Percentiles rank a stretch among this genome's conserved stretches.
Evolutionary conservation across 2,888 invertebrate genomes (phyloP).

Genomic region (Drosophila aldrichi): DNA sequence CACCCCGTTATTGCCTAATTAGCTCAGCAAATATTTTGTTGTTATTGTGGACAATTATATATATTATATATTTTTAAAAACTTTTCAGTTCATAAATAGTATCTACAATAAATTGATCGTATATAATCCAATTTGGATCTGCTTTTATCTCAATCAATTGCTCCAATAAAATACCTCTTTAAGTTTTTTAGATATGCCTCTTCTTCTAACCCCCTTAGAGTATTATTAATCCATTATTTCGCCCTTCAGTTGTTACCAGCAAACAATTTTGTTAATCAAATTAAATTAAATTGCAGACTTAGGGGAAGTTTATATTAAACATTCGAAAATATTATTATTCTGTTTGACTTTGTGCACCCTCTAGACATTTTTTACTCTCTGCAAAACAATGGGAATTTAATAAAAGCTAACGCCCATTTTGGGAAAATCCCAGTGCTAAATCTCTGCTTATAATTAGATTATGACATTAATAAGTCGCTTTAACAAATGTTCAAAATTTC

Average conservation of each 20-base stretch:
- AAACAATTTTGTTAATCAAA: too few species aligned
- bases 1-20: conserved; percentile 68
- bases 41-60: too few species aligned
- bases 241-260: conserved; percentile 51
- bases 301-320: conserved; percentile 35
- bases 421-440: conserved; percentile 46
- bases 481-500: conserved; percentile 74
- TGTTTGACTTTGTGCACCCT: conserved; percentile 53
- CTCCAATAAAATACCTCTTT: conserved; percentile 5
- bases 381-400: conserved; percentile 47
- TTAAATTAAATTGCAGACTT: conserved; percentile 16
- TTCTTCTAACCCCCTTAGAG: conserved; percentile 32
- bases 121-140: too few species aligned
- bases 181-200: conserved; percentile 11
- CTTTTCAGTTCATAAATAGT: too few species aligned
- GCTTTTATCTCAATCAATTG: conserved; percentile 8
- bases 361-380: conserved; percentile 13
- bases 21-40: conserved; percentile 41
- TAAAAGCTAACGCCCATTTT: conserved; percentile 55
- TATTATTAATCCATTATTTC: conserved; percentile 63
- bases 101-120: background rate
- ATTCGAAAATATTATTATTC: conserved; percentile 42
- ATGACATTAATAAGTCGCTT: conserved; percentile 77
- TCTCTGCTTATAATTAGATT: conserved; percentile 75
- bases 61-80: too few species aligned